Evolutionary conservation across 2,888 invertebrate genomes (phyloP).

Genomic region (Bellardia pandia): DNA sequence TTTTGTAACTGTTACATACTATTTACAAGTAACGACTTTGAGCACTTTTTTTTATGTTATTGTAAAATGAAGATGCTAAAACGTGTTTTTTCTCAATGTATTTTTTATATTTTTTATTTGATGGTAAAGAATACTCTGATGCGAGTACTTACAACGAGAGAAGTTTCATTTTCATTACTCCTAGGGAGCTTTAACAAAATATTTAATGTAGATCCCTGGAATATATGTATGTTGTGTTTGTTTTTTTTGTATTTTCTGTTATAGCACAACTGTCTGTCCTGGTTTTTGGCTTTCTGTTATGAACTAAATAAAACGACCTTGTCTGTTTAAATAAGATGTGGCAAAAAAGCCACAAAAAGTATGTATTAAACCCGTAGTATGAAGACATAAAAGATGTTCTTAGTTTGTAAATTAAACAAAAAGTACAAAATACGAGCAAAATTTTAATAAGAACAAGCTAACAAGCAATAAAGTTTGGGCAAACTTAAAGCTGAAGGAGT

Average conservation of each 20-base stretch:
- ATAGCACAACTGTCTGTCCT: background rate
- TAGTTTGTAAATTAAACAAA: slow-evolving; percentile 46
- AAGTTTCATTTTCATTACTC: slow-evolving; percentile 43
- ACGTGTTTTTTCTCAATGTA: background rate
- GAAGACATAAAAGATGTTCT: slow-evolving; percentile 46
- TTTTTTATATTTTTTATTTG: slow-evolving; percentile 11
- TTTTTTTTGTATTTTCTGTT: slow-evolving; percentile 7
- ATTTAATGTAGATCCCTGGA: slow-evolving; percentile 19
- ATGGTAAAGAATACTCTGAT: slow-evolving; percentile 1
- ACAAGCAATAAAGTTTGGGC: background rate
- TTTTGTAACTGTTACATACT: slow-evolving; percentile 11
- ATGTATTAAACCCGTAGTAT: slow-evolving; percentile 10
- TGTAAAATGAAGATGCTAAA: slow-evolving; percentile 31
- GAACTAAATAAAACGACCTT: slow-evolving; percentile 60
- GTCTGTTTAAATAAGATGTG: slow-evolving; percentile 47
- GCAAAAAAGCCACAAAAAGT: background rate
- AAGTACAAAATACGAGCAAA: slow-evolving; percentile 16
- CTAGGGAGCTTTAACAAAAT: slow-evolving; percentile 56
- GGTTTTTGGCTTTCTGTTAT: slow-evolving; percentile 22
- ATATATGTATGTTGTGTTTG: background rate
- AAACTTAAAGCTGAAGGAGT: slow-evolving; percentile 31
- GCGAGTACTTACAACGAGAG: background rate
- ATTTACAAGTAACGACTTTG: slow-evolving; percentile 37
- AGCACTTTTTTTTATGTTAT: slow-evolving; percentile 26
- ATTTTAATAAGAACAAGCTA: slow-evolving; percentile 6